phyloP scores from a whole-genome alignment of 2,888 invertebrate species.

The Drosophila nr. perissopoda region DNA sequence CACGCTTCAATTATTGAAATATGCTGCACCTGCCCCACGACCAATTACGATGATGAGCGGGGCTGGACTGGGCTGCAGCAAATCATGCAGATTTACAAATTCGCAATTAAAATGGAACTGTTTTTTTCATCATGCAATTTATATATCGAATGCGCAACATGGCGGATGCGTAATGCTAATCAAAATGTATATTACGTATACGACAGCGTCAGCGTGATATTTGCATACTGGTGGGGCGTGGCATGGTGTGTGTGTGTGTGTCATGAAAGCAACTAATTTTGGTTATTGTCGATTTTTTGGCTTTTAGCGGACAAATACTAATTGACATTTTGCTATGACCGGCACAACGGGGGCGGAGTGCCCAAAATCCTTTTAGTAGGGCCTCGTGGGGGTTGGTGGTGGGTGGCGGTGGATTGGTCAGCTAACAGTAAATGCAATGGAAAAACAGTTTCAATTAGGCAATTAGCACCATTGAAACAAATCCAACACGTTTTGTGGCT shows the following conservation, averaged over 20 bases:
- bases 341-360: constrained; percentile 23
- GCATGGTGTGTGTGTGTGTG: constrained; percentile 24
- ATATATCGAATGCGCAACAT: constrained; percentile 49
- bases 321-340: constrained; percentile 77
- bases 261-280: constrained; percentile 62
- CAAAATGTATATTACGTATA: constrained; percentile 70
- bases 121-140: constrained; percentile 39
- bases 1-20: constrained; percentile 77
- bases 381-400: not conserved
- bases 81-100: constrained; percentile 52
- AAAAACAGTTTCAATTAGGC: constrained; percentile 81
- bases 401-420: not conserved
- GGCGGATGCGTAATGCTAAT: constrained; percentile 72
- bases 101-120: constrained; percentile 61
- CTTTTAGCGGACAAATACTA: constrained; percentile 78
- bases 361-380: not conserved
- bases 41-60: constrained; percentile 7
- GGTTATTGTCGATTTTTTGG: constrained; percentile 70
- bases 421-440: constrained; percentile 70
- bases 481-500: constrained; percentile 81
- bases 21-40: constrained; percentile 54
- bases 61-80: constrained; percentile 12
- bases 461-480: constrained; percentile 81
- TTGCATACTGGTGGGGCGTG: constrained; percentile 28
- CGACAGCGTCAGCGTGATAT: constrained; percentile 65